Base-by-base conservation (phyloP, 2,888 invertebrate species). In the Nymphalis polychloros region DNA sequence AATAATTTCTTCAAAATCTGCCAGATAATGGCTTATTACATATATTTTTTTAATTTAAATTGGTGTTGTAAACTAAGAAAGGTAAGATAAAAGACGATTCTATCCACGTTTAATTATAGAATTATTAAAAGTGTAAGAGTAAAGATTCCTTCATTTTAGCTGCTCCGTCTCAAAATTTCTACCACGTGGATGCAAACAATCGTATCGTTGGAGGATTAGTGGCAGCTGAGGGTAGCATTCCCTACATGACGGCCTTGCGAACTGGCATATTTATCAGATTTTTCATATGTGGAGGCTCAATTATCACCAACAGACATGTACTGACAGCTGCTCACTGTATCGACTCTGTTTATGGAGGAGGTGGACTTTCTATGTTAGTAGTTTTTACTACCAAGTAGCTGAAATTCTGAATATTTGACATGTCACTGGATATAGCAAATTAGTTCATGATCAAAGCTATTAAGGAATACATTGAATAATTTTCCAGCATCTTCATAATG, bases 271-370 rank as follows among this genome's bases (percentile, higher is more conserved):
- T 78, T 8, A 6, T 76, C 8, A 72, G 77, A 19, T 73, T 65
- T 52, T 74, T 79, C 63, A 7, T 84, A 8, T 90, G 89, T 67
- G 89, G 89, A 0, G 89, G 81, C 0, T 88, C 89, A 17, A 59
- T 89, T 4, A 71, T 89, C 52, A 52, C 76, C 2, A 63, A 27
- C 0, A 73, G 83, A 1, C 79, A 79, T 23, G 79, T 88, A 1
- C 78, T 90, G 8, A 89, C 88, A 0, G 90, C 90, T 2, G 89
- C 90, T 2, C 89, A 90, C 66, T 90, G 90, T 69, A 84, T 89
- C 61, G 81, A 61, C 0, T 77, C 81, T 47, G 81, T 59, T 16
- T 52, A 47, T 52, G 19, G 47, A 10, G 13, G 17, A n/a, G 35
- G 50, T 20, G n/a, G 57, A 8, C 52, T 55, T 16, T 48, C 46